Percentiles rank a stretch among this genome's conserved stretches.
These are phyloP conservation scores for Glaucopsyche alexis DNA, from an alignment of 2,888 invertebrate genomes.

Conservation along the genomic window DNA sequence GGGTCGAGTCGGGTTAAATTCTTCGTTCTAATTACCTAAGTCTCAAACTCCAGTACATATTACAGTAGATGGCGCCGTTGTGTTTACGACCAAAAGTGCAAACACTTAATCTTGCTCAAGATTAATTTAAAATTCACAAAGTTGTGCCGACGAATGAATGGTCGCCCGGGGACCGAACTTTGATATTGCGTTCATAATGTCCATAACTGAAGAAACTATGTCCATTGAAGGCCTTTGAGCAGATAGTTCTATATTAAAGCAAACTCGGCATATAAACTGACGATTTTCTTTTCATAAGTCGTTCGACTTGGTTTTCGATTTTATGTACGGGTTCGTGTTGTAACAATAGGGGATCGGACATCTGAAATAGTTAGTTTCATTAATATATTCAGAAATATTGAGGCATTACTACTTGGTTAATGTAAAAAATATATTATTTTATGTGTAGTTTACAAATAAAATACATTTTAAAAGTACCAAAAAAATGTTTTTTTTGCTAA, in stretches of 20 bases:
- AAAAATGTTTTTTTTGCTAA: too few species aligned
- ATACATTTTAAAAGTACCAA: too few species aligned
- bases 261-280: background rate
- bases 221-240: conserved; percentile 23
- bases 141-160: conserved; percentile 50
- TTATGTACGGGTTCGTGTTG: background rate
- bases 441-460: too few species aligned
- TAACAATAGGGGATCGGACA: too few species aligned
- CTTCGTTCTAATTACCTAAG: background rate
- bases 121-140: conserved; percentile 47
- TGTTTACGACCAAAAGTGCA: conserved; percentile 29
- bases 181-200: conserved; percentile 35
- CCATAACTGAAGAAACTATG: conserved; percentile 35
- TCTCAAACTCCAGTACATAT: background rate
- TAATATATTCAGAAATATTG: too few species aligned
- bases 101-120: conserved; percentile 39
- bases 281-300: background rate
- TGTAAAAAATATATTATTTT: too few species aligned
- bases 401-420: too few species aligned
- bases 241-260: conserved; percentile 3
- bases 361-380: too few species aligned
- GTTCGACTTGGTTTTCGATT: background rate
- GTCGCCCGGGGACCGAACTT: conserved; percentile 47
- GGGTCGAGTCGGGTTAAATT: background rate
- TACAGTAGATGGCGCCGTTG: background rate